phyloP scores from a whole-genome alignment of 2,113 vertebrate species.

The Vombatus ursinus region DNA sequence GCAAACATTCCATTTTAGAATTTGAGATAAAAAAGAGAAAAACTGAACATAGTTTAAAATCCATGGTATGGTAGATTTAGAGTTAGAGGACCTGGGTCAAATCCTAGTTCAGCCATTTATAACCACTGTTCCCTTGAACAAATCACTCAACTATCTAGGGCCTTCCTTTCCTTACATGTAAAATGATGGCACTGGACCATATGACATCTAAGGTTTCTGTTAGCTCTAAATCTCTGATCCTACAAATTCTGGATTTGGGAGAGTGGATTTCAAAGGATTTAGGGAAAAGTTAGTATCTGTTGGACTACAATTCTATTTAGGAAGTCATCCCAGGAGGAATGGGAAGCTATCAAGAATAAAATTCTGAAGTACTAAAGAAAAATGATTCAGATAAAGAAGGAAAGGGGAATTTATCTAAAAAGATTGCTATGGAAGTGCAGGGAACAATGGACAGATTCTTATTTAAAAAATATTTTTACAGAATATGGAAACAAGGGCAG shows the following conservation, averaged over 20 bases:
- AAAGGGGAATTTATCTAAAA: background rate
- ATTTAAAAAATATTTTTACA: background rate
- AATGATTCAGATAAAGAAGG: background rate
- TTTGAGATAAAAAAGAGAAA: background rate
- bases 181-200: background rate
- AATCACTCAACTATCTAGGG: background rate
- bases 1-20: background rate
- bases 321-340: background rate
- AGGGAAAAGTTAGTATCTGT: background rate
- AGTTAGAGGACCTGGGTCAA: background rate
- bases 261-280: background rate
- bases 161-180: background rate
- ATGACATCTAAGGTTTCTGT: background rate
- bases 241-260: background rate
- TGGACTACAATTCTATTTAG: background rate
- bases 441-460: background rate
- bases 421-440: background rate
- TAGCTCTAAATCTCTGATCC: background rate
- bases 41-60: background rate
- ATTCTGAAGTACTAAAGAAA: background rate
- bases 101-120: background rate
- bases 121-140: background rate
- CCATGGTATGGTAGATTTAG: background rate
- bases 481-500: background rate
- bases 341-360: background rate